Conservation (phyloP, 2,113 vertebrate genomes). For the Serinus canaria region DNA sequence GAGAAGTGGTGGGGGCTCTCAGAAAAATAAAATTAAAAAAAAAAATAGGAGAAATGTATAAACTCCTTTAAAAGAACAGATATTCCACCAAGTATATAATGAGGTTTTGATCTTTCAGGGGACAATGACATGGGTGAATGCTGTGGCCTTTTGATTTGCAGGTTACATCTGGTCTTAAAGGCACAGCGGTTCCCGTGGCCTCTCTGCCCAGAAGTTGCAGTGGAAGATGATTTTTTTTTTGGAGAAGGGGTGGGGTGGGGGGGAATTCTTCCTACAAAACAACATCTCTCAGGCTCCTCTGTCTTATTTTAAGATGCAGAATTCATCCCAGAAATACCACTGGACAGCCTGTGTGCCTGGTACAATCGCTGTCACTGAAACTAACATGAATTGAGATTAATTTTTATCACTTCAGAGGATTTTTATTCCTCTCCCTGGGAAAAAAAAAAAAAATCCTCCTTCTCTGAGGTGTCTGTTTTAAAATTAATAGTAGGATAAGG, state of each 20-base stretch:
- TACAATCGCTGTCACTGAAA: constrained; percentile 55
- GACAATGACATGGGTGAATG: constrained; percentile 65
- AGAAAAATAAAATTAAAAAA: constrained; percentile 38
- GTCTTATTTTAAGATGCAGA: constrained; percentile 47
- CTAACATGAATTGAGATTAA: constrained; percentile 67
- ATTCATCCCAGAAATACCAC: constrained; percentile 59
- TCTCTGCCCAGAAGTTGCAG: constrained; percentile 18
- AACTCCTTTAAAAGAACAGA: constrained; percentile 70
- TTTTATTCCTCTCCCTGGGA: constrained; percentile 32
- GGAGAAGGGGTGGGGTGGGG: not conserved
- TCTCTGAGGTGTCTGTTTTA: constrained; percentile 48
- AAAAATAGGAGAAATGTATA: constrained; percentile 70
- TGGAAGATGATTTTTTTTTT: not conserved
- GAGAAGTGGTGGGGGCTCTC: constrained; percentile 73
- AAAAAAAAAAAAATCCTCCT: constrained; percentile 21
- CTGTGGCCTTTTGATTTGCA: constrained; percentile 69
- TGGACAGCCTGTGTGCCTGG: constrained; percentile 51
- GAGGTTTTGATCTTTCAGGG: constrained; percentile 72
- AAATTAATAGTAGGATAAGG: constrained; percentile 51
- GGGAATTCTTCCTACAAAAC: not conserved
- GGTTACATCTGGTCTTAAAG: constrained; percentile 62
- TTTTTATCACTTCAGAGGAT: constrained; percentile 69
- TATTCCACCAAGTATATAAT: constrained; percentile 53
- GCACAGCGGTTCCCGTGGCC: not conserved
- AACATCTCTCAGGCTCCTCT: not conserved